Percentiles rank a stretch among this genome's conserved stretches.
Evolutionary conservation across 2,113 vertebrate species (phyloP).

Genomic region (Perca flavescens): DNA sequence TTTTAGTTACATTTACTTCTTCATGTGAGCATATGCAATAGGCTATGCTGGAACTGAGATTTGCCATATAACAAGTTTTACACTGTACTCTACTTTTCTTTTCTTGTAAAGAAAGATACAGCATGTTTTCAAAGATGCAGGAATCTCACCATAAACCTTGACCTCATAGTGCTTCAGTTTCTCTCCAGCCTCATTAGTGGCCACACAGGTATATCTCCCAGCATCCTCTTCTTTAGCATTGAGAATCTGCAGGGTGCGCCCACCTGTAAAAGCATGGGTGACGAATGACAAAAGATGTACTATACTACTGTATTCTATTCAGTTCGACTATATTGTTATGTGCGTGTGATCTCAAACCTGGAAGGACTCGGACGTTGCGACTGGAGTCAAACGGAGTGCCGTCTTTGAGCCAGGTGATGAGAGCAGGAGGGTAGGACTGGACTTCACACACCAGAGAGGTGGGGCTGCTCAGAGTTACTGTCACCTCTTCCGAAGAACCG

Average conservation of each 20-base stretch:
- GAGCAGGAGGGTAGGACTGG: slow-evolving; percentile 93
- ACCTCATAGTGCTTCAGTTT: slow-evolving; percentile 93
- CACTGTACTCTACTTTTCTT: not conserved
- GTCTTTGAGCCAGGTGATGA: slow-evolving; percentile 95
- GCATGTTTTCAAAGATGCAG: not conserved
- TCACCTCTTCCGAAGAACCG: slow-evolving; percentile 88
- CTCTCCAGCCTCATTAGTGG: slow-evolving; percentile 96
- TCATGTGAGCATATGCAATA: not conserved
- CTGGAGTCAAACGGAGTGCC: slow-evolving; percentile 88
- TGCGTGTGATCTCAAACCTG: slow-evolving; percentile 84
- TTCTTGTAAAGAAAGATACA: not conserved
- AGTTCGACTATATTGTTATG: fast-evolving
- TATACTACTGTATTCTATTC: not conserved
- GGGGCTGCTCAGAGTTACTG: slow-evolving; percentile 92
- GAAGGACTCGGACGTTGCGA: slow-evolving; percentile 90
- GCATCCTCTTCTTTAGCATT: slow-evolving; percentile 89
- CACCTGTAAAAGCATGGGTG: slow-evolving; percentile 82
- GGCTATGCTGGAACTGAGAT: not conserved
- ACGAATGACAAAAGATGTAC: not conserved
- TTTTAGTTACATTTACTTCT: not conserved
- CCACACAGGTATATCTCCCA: slow-evolving; percentile 93
- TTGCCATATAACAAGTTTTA: not conserved
- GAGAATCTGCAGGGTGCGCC: slow-evolving; percentile 93
- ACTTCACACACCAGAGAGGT: slow-evolving; percentile 93
- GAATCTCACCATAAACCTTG: slow-evolving; percentile 92